Evolutionary conservation across 1,140 invertebrate genomes (phyloP).

Genomic region (Steinernema feltiae): DNA sequence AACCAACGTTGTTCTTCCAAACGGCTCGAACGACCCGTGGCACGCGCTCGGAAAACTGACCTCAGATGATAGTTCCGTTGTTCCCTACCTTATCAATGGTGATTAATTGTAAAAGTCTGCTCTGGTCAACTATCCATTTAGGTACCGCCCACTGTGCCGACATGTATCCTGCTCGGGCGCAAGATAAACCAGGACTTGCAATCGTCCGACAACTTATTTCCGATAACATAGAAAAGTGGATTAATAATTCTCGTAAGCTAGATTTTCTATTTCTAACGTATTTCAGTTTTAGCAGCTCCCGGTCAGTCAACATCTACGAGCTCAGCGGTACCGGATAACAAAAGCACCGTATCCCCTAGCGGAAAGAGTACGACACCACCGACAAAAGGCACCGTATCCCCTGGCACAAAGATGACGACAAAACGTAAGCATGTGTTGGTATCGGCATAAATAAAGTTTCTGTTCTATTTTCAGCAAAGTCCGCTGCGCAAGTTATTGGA

Average conservation of each 20-base stretch:
- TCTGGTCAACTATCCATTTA: not conserved
- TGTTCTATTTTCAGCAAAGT: not conserved
- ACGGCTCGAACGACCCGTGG: conserved; percentile 30
- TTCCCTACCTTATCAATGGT: not conserved
- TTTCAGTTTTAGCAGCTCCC: no score
- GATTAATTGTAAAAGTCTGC: not conserved
- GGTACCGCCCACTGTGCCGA: not conserved
- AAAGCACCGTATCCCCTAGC: no score
- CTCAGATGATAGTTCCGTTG: not conserved
- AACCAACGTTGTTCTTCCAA: conserved; percentile 28
- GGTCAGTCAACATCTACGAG: no score
- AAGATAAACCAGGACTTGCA: not conserved
- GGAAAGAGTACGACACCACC: no score
- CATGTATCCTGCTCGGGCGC: not conserved
- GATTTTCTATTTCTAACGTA: no score
- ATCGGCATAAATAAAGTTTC: not conserved
- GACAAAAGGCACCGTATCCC: no score
- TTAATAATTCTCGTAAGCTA: not conserved
- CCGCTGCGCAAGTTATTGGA: not conserved
- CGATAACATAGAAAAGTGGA: not conserved
- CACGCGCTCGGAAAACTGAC: conserved; percentile 17
- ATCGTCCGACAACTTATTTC: not conserved
- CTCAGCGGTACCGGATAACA: no score
- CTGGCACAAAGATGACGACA: no score
- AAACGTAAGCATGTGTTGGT: not conserved